Evolutionary conservation across 2,888 invertebrate species (phyloP).

Genomic region (Philopedon plagiatum): DNA sequence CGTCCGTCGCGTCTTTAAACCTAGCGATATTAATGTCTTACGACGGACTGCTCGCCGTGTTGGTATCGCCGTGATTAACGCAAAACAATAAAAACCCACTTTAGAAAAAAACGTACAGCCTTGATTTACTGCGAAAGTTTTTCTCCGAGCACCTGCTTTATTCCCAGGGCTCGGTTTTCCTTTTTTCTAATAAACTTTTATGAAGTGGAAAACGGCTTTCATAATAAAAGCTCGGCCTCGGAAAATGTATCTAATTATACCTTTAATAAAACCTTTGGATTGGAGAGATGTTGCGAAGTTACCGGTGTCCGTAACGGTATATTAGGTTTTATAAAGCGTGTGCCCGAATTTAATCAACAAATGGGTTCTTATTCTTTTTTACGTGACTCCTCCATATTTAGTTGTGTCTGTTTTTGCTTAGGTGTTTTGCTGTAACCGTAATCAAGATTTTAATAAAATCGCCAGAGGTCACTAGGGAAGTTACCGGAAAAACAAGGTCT

Average conservation of each 20-base stretch:
- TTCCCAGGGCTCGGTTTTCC: conserved; percentile 44
- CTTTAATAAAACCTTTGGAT: conserved; percentile 49
- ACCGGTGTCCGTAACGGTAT: neutral
- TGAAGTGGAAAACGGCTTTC: conserved; percentile 51
- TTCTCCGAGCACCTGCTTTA: conserved; percentile 44
- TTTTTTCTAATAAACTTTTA: conserved; percentile 51
- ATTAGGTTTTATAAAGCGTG: too few relatives aligned
- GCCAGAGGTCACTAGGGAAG: too few relatives aligned
- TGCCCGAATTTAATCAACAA: too few relatives aligned
- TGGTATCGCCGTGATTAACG: conserved; percentile 40
- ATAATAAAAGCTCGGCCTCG: conserved; percentile 51
- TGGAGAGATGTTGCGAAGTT: conserved; percentile 19
- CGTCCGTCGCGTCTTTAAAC: neutral
- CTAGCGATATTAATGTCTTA: conserved; percentile 13
- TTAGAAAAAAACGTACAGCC: conserved; percentile 44
- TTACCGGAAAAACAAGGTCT: too few relatives aligned
- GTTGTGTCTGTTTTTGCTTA: too few relatives aligned
- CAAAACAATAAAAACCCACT: conserved; percentile 46
- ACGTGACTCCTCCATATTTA: too few relatives aligned
- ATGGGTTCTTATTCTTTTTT: too few relatives aligned
- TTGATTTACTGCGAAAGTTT: conserved; percentile 46
- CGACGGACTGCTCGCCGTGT: conserved; percentile 20
- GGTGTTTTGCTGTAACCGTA: too few relatives aligned
- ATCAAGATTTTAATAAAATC: too few relatives aligned
- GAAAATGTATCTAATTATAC: conserved; percentile 52